A percentile compares a stretch with the other conserved stretches of the same genome.
phyloP scores from a whole-genome alignment of 2,888 invertebrate species.

The Notocelia uddmanniana region DNA sequence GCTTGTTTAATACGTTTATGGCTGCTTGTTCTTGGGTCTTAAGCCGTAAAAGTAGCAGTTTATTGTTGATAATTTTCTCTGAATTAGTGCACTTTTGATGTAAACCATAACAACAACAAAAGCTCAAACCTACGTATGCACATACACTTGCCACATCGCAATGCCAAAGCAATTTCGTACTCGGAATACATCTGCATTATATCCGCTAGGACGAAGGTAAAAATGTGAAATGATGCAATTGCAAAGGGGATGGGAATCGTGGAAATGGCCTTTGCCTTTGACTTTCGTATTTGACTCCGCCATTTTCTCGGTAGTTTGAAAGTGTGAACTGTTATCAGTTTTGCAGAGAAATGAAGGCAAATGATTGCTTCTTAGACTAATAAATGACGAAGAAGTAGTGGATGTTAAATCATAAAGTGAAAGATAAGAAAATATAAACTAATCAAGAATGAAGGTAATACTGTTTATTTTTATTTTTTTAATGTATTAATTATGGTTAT shows the following conservation, averaged over 20 bases:
- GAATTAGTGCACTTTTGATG: too few relatives aligned
- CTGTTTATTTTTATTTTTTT: too few relatives aligned
- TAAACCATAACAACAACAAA: not conserved
- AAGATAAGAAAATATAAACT: too few relatives aligned
- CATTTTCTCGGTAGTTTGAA: constrained; percentile 1
- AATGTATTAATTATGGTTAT: too few relatives aligned
- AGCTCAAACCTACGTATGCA: not conserved
- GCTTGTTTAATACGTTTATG: too few relatives aligned
- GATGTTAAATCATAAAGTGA: too few relatives aligned
- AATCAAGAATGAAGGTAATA: too few relatives aligned
- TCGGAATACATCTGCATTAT: constrained; percentile 5
- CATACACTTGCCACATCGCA: not conserved
- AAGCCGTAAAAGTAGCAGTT: too few relatives aligned
- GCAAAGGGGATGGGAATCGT: constrained; percentile 1
- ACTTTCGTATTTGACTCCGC: constrained; percentile 16
- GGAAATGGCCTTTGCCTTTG: constrained; percentile 16
- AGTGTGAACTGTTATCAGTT: constrained; percentile 2
- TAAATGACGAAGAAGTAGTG: too few relatives aligned
- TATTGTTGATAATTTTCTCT: too few relatives aligned
- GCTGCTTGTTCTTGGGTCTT: too few relatives aligned
- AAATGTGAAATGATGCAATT: constrained; percentile 18
- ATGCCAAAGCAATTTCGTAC: not conserved
- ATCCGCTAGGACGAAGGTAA: not conserved
- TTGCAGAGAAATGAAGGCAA: not conserved
- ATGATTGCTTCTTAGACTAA: not conserved